Percentiles rank a stretch among this genome's conserved stretches.
phyloP scores from a whole-genome alignment of 2,113 vertebrate genomes.

The Columba livia region DNA sequence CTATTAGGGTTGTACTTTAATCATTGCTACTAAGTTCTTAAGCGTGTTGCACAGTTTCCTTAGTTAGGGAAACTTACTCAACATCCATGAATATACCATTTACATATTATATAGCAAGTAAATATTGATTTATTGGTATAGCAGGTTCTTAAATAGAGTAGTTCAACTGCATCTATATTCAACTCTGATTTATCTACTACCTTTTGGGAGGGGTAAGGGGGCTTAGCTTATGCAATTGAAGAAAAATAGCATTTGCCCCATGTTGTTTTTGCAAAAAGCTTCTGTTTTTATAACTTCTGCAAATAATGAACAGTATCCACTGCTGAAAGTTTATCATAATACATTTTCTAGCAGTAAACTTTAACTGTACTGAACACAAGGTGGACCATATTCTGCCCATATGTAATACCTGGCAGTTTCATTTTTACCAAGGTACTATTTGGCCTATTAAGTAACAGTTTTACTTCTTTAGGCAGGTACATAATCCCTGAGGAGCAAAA shows the following conservation, averaged over 20 bases:
- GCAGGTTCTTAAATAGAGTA: background rate
- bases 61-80: background rate
- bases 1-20: background rate
- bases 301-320: background rate
- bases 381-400: background rate
- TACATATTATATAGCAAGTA: background rate
- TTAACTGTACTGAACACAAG: background rate
- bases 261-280: background rate
- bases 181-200: background rate
- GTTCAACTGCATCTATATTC: background rate
- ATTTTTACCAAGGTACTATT: background rate
- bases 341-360: background rate
- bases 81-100: background rate
- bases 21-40: background rate
- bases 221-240: background rate
- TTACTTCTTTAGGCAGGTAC: background rate
- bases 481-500: background rate
- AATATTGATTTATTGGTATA: conserved; percentile 21
- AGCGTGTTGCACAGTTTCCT: background rate
- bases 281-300: background rate
- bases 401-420: rapidly evolving
- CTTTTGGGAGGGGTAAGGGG: background rate
- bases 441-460: conserved; percentile 1
- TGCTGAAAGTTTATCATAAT: background rate
- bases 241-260: background rate